phyloP scores from a whole-genome alignment of 2,888 invertebrate species.

The Alentia gelatinosa region DNA sequence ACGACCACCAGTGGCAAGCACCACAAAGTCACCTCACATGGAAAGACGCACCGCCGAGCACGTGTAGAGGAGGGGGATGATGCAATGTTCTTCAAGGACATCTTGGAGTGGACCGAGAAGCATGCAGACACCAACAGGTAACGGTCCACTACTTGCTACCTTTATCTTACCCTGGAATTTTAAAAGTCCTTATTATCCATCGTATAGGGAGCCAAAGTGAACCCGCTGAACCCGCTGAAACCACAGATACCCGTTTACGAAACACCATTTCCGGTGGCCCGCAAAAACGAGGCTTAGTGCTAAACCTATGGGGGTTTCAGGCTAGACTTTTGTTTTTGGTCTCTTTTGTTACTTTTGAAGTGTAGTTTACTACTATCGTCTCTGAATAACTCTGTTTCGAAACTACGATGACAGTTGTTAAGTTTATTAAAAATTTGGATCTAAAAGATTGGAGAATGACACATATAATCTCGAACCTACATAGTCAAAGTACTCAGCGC shows the following conservation, averaged over 20 bases:
- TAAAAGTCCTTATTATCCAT: not conserved
- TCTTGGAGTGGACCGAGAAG: not conserved
- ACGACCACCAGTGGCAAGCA: no score
- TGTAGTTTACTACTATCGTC: no score
- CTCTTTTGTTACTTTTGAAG: no score
- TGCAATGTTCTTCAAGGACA: not conserved
- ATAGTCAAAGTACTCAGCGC: no score
- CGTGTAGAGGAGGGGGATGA: no score
- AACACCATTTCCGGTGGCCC: not conserved
- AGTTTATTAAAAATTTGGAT: no score
- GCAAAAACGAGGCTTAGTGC: not conserved
- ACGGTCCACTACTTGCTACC: not conserved
- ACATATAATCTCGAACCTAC: no score
- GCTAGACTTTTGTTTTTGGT: not conserved
- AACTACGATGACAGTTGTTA: no score
- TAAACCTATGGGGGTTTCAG: not conserved
- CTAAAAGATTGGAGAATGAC: no score
- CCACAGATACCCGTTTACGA: not conserved
- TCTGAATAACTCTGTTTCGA: no score
- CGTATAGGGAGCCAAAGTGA: not conserved
- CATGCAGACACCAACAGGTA: not conserved
- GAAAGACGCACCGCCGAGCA: no score
- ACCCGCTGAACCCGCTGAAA: not conserved
- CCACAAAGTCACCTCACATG: no score
- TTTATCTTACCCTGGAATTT: not conserved